phyloP scores from a whole-genome alignment of 2,888 invertebrate genomes.

The Epinotia brunnichana region DNA sequence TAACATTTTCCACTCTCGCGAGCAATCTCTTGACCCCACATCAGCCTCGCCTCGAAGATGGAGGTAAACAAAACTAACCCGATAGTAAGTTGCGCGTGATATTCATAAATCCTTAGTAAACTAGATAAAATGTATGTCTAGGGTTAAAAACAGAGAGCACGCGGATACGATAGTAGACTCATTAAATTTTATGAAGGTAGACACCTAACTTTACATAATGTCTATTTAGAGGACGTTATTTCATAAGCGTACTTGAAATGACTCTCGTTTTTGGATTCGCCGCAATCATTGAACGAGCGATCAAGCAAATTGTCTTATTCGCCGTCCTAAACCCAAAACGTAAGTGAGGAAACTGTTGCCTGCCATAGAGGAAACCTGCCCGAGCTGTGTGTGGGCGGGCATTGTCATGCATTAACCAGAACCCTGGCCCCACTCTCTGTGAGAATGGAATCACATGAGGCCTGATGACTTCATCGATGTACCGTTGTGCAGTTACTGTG shows the following conservation, averaged over 20 bases:
- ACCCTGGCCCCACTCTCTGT: too few relatives aligned
- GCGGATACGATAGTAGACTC: conserved; percentile 30
- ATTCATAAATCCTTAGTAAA: conserved; percentile 10
- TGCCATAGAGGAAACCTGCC: too few relatives aligned
- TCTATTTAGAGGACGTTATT: conserved; percentile 18
- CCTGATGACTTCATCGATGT: too few relatives aligned
- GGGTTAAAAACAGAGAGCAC: conserved; percentile 32
- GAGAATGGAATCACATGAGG: too few relatives aligned
- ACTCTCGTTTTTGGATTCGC: too few relatives aligned
- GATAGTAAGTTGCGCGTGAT: conserved; percentile 32
- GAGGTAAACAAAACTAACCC: conserved; percentile 29
- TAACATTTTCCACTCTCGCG: conserved; percentile 20
- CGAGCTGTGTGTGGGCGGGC: too few relatives aligned
- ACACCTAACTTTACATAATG: conserved; percentile 11
- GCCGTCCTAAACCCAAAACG: too few relatives aligned
- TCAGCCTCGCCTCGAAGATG: conserved; percentile 12
- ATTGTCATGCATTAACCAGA: too few relatives aligned
- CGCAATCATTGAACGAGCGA: too few relatives aligned
- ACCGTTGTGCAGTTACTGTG: too few relatives aligned
- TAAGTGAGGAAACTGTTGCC: too few relatives aligned
- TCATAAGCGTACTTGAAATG: conserved; percentile 23
- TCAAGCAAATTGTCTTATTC: too few relatives aligned
- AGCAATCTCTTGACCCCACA: conserved; percentile 34
- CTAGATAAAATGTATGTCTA: conserved; percentile 35
- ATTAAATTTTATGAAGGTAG: conserved; percentile 30